Base-by-base conservation (phyloP, 2,797 vertebrate genomes). In the Melanogrammus aeglefinus region DNA sequence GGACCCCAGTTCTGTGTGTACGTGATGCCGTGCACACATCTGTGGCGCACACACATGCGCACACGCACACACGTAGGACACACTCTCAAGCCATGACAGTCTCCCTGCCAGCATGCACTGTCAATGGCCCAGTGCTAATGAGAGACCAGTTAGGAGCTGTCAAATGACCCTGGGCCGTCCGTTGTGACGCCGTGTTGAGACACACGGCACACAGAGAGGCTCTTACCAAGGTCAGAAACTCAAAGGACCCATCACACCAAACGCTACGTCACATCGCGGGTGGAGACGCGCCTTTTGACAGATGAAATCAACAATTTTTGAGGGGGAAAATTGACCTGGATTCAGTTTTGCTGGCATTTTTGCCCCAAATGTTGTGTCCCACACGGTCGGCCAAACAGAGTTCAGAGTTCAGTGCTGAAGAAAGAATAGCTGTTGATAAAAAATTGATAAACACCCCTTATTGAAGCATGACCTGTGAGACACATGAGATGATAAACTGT, bases 71-170 rank as follows among this genome's bases (percentile, higher is more conserved):
- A 69, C 12, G 75, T 33, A 63, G 57, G 21, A 39, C 72, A 57
- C 27, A 78, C 57, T 63, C n/a, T n/a, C 57, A 10, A 63, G 57
- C 57, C 57, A 24, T 63, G 57, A 10, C 57, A 63, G 57, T 24
- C 66, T 70, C 1, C 0, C 57, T 84, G 79, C 79, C 82, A 86
- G 84, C 81, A 83, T 80, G 82, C 71, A 72, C 83, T 84, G 84
- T 83, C 90, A 88, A 89, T 84, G 85, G 85, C 79, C 73, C 80
- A 83, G 90, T 91, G 91, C 87, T 91, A 92, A 92, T 90, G 87
- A 92, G 88, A 81, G 84, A 88, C 91, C 91, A 88, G 90, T 93
- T 91, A 89, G 75, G 90, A 89, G 86, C 85, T 89, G 91, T 92
- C 88, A 88, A 76, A 88, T 91, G 87, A 91, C 91, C 88, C 84